phyloP scores from a whole-genome alignment of 2,888 invertebrate species.

The Oxytorus armatus region DNA sequence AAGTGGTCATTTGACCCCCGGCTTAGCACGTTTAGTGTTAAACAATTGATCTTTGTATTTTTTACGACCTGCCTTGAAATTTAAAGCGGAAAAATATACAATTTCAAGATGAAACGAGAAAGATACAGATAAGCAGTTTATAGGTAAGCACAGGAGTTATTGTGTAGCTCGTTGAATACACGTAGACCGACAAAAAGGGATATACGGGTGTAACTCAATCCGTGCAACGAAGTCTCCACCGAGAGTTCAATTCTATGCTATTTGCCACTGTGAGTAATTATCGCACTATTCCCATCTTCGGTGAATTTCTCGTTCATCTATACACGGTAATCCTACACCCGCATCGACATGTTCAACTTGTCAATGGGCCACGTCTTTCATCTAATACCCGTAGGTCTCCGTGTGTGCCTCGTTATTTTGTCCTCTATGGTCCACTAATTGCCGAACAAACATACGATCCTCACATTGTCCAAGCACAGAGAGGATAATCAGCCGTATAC shows the following conservation, averaged over 20 bases:
- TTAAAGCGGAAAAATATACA: no score
- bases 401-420: conserved; percentile 23
- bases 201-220: conserved; percentile 52
- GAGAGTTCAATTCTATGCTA: conserved; percentile 76
- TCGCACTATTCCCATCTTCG: conserved; percentile 64
- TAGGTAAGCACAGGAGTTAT: no score
- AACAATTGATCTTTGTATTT: neutral
- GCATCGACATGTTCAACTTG: conserved; percentile 17
- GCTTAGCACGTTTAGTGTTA: no score
- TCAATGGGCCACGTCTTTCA: conserved; percentile 50
- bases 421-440: conserved; percentile 76
- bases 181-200: conserved; percentile 54
- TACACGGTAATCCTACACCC: conserved; percentile 16
- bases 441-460: conserved; percentile 73
- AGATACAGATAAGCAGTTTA: no score
- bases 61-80: no score
- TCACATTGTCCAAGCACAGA: conserved; percentile 28
- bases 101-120: no score
- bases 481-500: conserved; percentile 10
- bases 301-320: conserved; percentile 65
- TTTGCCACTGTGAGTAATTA: conserved; percentile 80
- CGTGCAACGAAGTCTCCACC: conserved; percentile 38
- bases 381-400: neutral
- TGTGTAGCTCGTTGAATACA: no score
- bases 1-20: no score